Evolutionary conservation across 2,797 vertebrate species (phyloP).

Genomic region (Anomalospiza imberbis): DNA sequence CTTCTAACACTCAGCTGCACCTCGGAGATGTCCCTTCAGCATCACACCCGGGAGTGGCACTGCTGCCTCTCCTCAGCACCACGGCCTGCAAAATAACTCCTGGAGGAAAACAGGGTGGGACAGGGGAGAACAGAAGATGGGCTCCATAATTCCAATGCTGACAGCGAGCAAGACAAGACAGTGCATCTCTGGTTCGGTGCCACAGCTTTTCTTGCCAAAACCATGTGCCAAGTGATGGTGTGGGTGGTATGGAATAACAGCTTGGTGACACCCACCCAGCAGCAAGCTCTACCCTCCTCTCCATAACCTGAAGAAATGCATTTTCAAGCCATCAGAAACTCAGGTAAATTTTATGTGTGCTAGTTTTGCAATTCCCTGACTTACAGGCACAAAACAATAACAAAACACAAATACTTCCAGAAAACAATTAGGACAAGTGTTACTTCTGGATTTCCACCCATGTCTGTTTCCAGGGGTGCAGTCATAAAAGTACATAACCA

Average conservation of each 20-base stretch:
- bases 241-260: not conserved
- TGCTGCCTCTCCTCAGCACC: not conserved
- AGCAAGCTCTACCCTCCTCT: not conserved
- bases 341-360: not conserved
- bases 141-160: not conserved
- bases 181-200: fast-evolving
- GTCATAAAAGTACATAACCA: not conserved
- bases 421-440: not conserved
- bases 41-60: not conserved
- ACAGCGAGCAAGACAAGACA: not conserved
- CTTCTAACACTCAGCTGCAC: not conserved
- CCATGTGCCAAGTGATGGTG: fast-evolving
- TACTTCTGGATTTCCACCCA: not conserved
- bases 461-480: not conserved
- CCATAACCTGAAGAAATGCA: fast-evolving
- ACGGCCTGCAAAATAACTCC: fast-evolving
- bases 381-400: not conserved
- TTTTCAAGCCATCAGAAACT: not conserved
- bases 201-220: not conserved
- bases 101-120: fast-evolving
- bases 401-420: not conserved
- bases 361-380: not conserved
- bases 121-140: no score
- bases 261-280: no score
- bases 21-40: not conserved